A percentile compares a stretch with the other conserved stretches of the same genome.
These are phyloP conservation scores for Lasiommata megera DNA, from an alignment of 2,888 invertebrate genomes.

Conservation along the genomic window DNA sequence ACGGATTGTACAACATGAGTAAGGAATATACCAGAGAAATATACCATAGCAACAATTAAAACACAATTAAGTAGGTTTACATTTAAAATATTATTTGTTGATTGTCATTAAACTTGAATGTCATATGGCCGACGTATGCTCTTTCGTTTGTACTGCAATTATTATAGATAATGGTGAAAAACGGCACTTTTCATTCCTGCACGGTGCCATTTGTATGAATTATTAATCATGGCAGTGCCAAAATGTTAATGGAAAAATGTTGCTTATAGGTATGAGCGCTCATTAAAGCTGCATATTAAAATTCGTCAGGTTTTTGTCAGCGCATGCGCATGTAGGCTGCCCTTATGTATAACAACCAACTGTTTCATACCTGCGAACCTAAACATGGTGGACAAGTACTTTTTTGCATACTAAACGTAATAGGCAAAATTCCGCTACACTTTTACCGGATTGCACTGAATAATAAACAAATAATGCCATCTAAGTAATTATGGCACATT, in stretches of 20 bases:
- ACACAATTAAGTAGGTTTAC: no score
- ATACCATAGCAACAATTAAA: no score
- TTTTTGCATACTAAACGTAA: no score
- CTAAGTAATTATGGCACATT: no score
- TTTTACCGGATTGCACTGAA: no score
- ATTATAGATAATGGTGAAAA: background rate
- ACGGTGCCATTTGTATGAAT: background rate
- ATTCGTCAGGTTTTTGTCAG: background rate
- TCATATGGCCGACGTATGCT: background rate
- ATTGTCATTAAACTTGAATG: background rate
- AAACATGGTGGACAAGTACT: background rate
- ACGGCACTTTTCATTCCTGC: background rate
- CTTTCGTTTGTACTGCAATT: background rate
- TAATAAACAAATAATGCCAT: no score
- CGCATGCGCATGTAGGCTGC: background rate
- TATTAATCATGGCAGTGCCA: background rate
- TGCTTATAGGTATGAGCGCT: no score
- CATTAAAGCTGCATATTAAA: background rate
- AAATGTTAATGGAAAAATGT: slow-evolving; percentile 2
- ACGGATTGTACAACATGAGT: no score
- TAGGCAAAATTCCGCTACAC: no score
- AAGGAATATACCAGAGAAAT: no score
- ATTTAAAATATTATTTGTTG: background rate
- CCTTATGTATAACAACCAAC: background rate
- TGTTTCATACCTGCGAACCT: background rate